phyloP scores from a whole-genome alignment of 2,113 vertebrate genomes.

The Anolis carolinensis region DNA sequence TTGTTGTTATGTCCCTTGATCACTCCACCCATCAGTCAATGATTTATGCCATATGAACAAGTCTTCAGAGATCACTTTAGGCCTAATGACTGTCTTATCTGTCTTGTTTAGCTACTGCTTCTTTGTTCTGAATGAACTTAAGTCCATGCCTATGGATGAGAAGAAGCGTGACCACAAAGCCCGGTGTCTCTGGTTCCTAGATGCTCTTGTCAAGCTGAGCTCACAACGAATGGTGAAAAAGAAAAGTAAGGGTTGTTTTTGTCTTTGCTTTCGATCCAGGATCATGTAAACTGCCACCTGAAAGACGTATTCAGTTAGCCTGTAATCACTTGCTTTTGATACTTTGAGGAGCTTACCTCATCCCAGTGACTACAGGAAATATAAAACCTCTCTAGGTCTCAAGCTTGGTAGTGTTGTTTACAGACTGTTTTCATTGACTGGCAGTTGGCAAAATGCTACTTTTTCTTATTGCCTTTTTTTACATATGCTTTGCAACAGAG shows the following conservation, averaged over 20 bases:
- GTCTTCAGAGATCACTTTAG: neutral
- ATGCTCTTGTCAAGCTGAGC: slow-evolving; percentile 82
- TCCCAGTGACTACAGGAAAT: neutral
- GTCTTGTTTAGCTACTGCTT: slow-evolving; percentile 67
- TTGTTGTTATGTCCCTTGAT: neutral
- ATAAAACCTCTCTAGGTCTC: no score
- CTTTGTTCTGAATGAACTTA: slow-evolving; percentile 81
- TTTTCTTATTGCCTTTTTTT: neutral
- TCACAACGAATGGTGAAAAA: slow-evolving; percentile 74
- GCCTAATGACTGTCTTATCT: neutral
- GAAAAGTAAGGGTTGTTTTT: slow-evolving; percentile 81
- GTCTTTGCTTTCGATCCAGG: neutral
- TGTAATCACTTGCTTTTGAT: neutral
- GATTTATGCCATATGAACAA: neutral
- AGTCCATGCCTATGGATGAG: slow-evolving; percentile 72
- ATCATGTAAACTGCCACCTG: neutral
- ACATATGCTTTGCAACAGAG: neutral
- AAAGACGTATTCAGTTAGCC: neutral
- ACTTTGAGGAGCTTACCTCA: neutral
- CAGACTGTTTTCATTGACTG: neutral
- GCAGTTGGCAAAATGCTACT: neutral
- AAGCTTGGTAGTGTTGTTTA: neutral
- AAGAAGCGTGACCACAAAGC: slow-evolving; percentile 76
- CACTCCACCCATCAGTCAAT: neutral
- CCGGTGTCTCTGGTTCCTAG: slow-evolving; percentile 87